Conservation (phyloP, 2,888 invertebrate species). For the Stenotaenia linearis region DNA sequence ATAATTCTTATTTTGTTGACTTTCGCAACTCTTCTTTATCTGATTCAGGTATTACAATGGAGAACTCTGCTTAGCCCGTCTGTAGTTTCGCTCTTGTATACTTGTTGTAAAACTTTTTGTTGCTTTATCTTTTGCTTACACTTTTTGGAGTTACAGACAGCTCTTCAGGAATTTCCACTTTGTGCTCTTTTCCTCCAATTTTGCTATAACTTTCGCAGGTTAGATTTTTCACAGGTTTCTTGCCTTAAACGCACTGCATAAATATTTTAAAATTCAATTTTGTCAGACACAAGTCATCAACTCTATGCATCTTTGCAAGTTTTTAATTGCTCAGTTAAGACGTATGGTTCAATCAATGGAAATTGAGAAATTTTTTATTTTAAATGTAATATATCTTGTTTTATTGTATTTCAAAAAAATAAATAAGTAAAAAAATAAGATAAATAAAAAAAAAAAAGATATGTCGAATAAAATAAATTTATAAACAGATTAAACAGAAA, state of each 20-base stretch:
- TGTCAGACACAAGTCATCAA: background rate
- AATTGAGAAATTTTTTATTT: too few relatives aligned
- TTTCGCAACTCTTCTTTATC: background rate
- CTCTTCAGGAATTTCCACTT: background rate
- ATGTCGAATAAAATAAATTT: too few relatives aligned
- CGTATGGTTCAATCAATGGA: background rate
- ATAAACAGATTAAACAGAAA: too few relatives aligned
- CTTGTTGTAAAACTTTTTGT: background rate
- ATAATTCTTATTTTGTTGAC: background rate
- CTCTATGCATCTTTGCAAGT: background rate
- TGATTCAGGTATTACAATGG: background rate
- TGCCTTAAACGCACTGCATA: background rate
- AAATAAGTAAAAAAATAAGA: too few relatives aligned
- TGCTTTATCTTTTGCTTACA: background rate
- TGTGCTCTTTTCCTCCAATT: background rate
- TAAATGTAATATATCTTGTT: background rate
- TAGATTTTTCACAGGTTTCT: background rate
- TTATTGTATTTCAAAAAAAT: too few relatives aligned
- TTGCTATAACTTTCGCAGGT: background rate
- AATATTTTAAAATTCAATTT: background rate
- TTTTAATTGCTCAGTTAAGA: background rate
- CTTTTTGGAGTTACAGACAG: background rate
- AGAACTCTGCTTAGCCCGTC: background rate
- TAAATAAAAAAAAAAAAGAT: too few relatives aligned
- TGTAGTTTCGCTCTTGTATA: background rate